Base-by-base conservation (phyloP, 2,113 vertebrate species). In the Sisor rabdophorus region DNA sequence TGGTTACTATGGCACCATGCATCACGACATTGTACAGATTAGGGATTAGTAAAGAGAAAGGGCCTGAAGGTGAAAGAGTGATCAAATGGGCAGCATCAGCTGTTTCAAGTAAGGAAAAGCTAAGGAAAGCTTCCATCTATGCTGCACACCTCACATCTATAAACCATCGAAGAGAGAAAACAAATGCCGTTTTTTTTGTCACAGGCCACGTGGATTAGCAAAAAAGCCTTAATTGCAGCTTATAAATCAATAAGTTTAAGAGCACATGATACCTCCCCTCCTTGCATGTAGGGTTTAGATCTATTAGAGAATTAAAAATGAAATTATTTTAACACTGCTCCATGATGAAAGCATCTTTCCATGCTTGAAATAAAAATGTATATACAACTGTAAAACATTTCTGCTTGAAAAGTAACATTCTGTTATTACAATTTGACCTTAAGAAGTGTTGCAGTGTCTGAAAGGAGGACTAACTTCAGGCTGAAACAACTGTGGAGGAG, bases 401-500 rank as follows among this genome's bases (percentile, higher is more conserved):
- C 68, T 79, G 54, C 67, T 20, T 71, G 44, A 79, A 74, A 75
- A 71, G 56, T 67, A 69, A 74, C 53, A 75, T 75, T 63, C 16
- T 50, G 75, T n/a, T 40, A 48, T 20, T 68, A 72, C 24, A 40
- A 53, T 56, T 72, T 75, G 65, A 78, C 67, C 59, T 78, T 24
- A 16, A 75, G 71, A 71, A 26, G 16, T 63, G 50, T 60, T 5
- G 71, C 61, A 75, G 71, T 5, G 26, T 73, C 63, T 56, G 70
- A 64, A 71, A 28, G 71, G 63, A 60, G 48, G 40, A 61, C 58
- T 63, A n/a, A 60, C 61, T 79, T 73, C 79, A 82, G 81, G 78
- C 81, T 82, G 81, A 74, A 55, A 60, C 71, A 76, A 60, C 61
- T 82, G 77, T 79, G 81, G 77, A 68, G 77, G 73, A 54, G 48